Percentiles rank a stretch among this genome's conserved stretches.
Conservation (phyloP, 1,140 invertebrate species). For the Zophobas atratus region DNA sequence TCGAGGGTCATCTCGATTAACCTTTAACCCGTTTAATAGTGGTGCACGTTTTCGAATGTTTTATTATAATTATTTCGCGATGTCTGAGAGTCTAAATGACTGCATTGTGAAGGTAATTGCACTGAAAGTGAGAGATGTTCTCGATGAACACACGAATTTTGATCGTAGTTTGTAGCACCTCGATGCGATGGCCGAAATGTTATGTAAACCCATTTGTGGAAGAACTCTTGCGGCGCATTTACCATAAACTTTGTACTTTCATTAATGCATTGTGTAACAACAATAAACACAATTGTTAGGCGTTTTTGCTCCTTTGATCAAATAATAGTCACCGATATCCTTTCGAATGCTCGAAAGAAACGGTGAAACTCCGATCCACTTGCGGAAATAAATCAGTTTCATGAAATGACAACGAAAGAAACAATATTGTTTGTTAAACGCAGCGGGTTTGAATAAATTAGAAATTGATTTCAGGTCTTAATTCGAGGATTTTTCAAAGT, state of each 20-base stretch:
- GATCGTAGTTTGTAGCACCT: background rate
- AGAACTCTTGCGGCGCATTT: background rate
- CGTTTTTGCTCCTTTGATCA: background rate
- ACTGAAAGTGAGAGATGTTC: background rate
- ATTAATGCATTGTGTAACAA: background rate
- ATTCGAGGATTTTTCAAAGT: slow-evolving; percentile 13
- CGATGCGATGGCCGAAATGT: background rate
- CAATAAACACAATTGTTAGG: background rate
- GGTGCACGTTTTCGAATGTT: background rate
- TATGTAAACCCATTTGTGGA: background rate
- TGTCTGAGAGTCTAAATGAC: background rate
- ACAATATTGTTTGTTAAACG: slow-evolving; percentile 1
- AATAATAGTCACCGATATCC: background rate
- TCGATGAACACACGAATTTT: background rate
- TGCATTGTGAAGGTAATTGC: background rate
- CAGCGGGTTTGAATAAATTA: slow-evolving; percentile 9
- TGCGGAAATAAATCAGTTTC: background rate
- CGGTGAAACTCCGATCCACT: background rate
- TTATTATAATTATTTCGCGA: background rate
- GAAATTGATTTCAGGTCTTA: slow-evolving; percentile 1
- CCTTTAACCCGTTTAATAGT: background rate
- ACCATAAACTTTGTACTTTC: background rate
- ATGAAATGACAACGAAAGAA: background rate
- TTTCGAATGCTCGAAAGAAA: background rate
- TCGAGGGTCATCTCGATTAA: background rate